Evolutionary conservation across 2,888 invertebrate genomes (phyloP).

Genomic region (Rhagophthalmus giganteus): DNA sequence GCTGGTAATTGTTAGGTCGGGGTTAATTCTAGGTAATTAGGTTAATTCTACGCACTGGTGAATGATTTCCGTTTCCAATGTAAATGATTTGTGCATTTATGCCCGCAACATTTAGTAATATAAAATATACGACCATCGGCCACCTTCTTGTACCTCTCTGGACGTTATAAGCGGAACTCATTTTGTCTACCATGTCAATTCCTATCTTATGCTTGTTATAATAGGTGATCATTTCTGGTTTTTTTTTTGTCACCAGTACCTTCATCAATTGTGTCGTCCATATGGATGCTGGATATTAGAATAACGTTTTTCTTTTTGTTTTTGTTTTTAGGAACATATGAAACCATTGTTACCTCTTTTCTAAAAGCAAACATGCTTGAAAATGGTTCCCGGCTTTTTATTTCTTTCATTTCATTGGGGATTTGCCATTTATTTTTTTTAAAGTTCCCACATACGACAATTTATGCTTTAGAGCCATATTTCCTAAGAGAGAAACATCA

Average conservation of each 20-base stretch:
- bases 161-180: neutral
- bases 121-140: neutral
- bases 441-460: neutral
- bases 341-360: no score
- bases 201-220: neutral
- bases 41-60: no score
- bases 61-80: neutral
- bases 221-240: neutral
- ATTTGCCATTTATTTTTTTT: neutral
- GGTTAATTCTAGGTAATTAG: no score
- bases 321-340: no score
- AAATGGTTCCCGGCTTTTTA: neutral
- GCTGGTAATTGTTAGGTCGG: no score
- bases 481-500: neutral
- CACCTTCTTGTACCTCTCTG: neutral
- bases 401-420: neutral
- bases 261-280: neutral
- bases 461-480: neutral
- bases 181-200: neutral
- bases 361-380: neutral
- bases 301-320: neutral
- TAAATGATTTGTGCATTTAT: neutral
- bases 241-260: neutral
- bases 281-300: neutral
- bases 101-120: neutral